Base-by-base conservation (phyloP, 2,888 invertebrate genomes). In the Pterostichus niger region DNA sequence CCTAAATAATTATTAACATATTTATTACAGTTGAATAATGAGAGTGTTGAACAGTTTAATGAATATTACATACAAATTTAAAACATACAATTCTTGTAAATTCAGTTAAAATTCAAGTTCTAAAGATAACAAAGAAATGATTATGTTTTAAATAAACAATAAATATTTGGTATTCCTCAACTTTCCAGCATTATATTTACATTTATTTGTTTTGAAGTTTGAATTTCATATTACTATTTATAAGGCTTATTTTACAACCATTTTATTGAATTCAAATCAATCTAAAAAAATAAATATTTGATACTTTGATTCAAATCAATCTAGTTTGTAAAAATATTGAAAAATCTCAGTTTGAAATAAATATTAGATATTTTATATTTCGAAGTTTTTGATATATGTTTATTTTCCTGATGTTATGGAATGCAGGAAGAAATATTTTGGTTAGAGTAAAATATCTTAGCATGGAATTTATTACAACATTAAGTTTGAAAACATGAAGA, bases 391-490 rank as follows among this genome's bases (percentile, higher is more conserved):
- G 15, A 11, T 31, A 31, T 0, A 1, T 61, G 31, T 64, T 64
- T 64, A 35, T 40, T 33, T 64, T 31, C 0, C 56, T 52, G 52
- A n/a, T 24, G 40, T 9, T 44, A 44, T 44, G 68, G 68, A 71
- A 71, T 71, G 40, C 68, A 56, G 68, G 68, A 71, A 71, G 68
- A 71, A 71, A 71, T 71, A 71, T 71, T 71, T 44, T 10, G 68
- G 4, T 71, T 44, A 44, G 68, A 71, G 68, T 44, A 44, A 71
- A 71, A 71, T 71, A 71, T 71, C 44, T 71, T 11, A 44, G 9
- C 15, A 10, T 10, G 68, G 68, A 71, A 71, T 71, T 71, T 71
- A 71, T 71, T 71, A 44, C 68, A 71, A 71, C 68, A 71, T 71
- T 71, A 71, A 71, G 44, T 15, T 17, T 71, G 13, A 15, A 56